phyloP scores from a whole-genome alignment of 2,888 invertebrate genomes.

The Thalpophila matura region DNA sequence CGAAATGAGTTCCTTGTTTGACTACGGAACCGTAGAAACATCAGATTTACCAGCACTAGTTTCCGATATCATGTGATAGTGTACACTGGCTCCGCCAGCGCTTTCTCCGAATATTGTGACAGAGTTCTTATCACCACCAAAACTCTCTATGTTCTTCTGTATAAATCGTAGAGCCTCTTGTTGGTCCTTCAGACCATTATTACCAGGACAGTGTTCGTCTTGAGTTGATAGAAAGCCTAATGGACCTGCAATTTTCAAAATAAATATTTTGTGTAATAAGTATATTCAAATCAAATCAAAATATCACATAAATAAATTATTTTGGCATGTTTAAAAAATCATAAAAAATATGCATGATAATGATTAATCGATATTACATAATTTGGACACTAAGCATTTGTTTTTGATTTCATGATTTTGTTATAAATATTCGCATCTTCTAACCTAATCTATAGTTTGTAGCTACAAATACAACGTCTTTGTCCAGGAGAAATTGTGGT shows the following conservation, averaged over 20 bases:
- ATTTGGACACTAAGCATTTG: no score
- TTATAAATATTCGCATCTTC: slow-evolving; percentile 18
- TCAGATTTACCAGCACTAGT: slow-evolving; percentile 84
- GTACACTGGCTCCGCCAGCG: slow-evolving; percentile 93
- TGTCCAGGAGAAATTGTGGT: slow-evolving; percentile 93
- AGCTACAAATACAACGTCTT: slow-evolving; percentile 93
- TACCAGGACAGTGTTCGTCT: slow-evolving; percentile 92
- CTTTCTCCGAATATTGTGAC: slow-evolving; percentile 93
- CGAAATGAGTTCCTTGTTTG: no score
- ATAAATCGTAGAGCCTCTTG: slow-evolving; percentile 92
- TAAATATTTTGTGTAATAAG: not conserved
- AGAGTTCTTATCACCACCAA: slow-evolving; percentile 92
- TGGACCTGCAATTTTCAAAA: slow-evolving; percentile 83
- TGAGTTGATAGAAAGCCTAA: slow-evolving; percentile 93
- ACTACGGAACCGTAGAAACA: no score
- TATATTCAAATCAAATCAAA: no score
- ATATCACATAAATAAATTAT: no score
- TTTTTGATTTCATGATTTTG: no score
- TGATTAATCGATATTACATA: no score
- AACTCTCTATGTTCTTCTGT: slow-evolving; percentile 90
- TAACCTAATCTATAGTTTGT: slow-evolving; percentile 93
- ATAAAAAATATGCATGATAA: no score
- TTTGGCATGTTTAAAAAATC: no score
- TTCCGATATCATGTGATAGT: slow-evolving; percentile 93
- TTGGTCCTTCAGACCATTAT: slow-evolving; percentile 93